Evolutionary conservation across 2,113 vertebrate species (phyloP), one percentile per base, ranked within the genome.

Genomic region (Pteropus alecto): DNA sequence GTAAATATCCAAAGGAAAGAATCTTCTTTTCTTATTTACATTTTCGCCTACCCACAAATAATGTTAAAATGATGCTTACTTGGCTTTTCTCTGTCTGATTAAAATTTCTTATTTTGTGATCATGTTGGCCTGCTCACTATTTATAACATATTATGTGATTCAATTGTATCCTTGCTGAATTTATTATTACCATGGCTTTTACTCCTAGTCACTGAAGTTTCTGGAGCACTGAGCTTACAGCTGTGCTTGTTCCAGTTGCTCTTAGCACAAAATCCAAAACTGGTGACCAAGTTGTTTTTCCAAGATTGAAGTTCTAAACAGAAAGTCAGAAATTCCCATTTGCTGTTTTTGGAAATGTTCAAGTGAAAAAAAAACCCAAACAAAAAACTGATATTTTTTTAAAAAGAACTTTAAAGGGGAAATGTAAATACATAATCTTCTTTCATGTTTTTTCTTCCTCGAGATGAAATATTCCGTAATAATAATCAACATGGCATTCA

Each of bases 121-220:
- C 24, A 58, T 61, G 12, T 91, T 96, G 70, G 22, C 60, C 30
- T 71, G 48, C 21, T 95, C 4, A 35, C 41, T 51, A 61, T 87
- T 90, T 81, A 18, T 81, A 11, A 60, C 54, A 6, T 54, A 35
- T 87, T 46, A 41, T 26, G 4, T 71, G 8, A 2, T 70, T 94
- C 7, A 81, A 16, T 61, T 95, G 71, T 68, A 74, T 91, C 73
- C 43, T 77, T 95, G 73, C 56, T 88, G 77, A 60, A 60, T 88
- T 91, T 81, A 88, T 82, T 90, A 43, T 83, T 93, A 83, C 46
- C 28, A 35, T 90, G 74, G 51, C 79, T 79, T 96, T 96, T 89
- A 56, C 85, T 87, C 38, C 22, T 93, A 15, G 24, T 83, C 7
- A 46, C 41, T 78, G 68, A 90, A 54, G 21, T 87, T 92, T 68